phyloP scores from a whole-genome alignment of 2,888 invertebrate species.

The Mesodorylaimus sp. region DNA sequence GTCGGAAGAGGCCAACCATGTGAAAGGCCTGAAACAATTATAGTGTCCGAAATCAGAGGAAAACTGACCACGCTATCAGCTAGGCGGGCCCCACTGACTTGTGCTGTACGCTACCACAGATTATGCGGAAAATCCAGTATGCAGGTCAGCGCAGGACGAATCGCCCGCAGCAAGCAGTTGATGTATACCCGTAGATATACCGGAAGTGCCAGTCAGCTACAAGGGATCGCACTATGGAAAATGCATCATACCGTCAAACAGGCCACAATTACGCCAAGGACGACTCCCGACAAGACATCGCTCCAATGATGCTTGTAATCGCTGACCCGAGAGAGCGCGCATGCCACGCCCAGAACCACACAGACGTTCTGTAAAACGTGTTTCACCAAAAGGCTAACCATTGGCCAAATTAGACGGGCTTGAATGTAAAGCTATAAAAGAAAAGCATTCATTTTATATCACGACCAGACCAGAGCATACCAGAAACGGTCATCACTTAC shows the following conservation, averaged over 20 bases:
- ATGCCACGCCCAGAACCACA: slow-evolving; percentile 65
- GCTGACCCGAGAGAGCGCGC: slow-evolving; percentile 69
- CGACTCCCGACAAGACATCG: slow-evolving; percentile 60
- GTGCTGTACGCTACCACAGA: too few species aligned
- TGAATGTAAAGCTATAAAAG: slow-evolving; percentile 57
- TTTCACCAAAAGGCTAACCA: slow-evolving; percentile 52
- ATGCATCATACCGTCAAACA: slow-evolving; percentile 27
- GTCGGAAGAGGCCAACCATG: neutral
- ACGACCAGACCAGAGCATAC: neutral
- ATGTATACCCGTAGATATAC: too few species aligned
- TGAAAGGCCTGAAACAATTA: neutral
- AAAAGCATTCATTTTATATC: neutral
- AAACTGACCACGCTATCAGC: too few species aligned
- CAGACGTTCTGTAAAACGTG: slow-evolving; percentile 67
- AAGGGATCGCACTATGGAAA: too few species aligned
- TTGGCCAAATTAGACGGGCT: slow-evolving; percentile 56
- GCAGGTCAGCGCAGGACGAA: too few species aligned
- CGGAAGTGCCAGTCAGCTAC: too few species aligned
- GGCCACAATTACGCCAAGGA: slow-evolving; percentile 33
- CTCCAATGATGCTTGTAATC: slow-evolving; percentile 96
- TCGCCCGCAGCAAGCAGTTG: too few species aligned
- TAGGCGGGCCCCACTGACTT: too few species aligned
- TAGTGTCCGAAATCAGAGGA: too few species aligned
- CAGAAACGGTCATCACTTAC: slow-evolving; percentile 17
- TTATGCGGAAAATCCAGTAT: too few species aligned